Conservation (phyloP, 2,888 invertebrate genomes). For the Polia nebulosa region DNA sequence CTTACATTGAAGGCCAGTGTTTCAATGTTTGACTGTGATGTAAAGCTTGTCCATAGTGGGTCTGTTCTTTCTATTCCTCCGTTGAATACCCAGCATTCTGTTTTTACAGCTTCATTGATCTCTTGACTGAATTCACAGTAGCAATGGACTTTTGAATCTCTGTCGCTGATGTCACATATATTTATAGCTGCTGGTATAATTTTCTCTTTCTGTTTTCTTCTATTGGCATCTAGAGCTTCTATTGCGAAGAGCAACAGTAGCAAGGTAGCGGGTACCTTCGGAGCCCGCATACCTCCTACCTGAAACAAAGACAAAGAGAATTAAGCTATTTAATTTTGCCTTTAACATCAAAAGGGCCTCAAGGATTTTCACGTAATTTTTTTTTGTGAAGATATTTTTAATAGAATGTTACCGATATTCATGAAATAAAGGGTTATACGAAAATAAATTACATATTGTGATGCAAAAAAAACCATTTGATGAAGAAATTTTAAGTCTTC, state of each 20-base stretch:
- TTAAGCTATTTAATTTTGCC: conserved; percentile 46
- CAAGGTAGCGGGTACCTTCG: conserved; percentile 88
- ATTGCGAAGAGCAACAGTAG: conserved; percentile 88
- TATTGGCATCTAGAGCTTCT: conserved; percentile 86
- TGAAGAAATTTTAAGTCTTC: background rate
- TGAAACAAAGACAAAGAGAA: conserved; percentile 77
- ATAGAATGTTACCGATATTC: conserved; percentile 22
- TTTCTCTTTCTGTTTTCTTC: conserved; percentile 87
- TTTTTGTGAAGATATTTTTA: conserved; percentile 25
- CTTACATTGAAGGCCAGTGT: conserved; percentile 94
- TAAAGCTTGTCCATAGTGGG: conserved; percentile 93
- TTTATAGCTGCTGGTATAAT: conserved; percentile 81
- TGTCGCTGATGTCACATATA: conserved; percentile 90
- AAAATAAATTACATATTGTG: background rate
- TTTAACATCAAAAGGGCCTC: conserved; percentile 17
- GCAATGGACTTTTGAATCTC: conserved; percentile 92
- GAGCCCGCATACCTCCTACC: conserved; percentile 90
- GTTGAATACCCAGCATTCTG: conserved; percentile 95
- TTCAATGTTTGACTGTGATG: conserved; percentile 93
- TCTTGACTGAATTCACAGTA: conserved; percentile 92
- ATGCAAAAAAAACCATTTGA: background rate
- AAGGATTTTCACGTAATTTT: conserved; percentile 16
- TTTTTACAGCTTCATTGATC: conserved; percentile 92
- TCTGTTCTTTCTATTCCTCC: conserved; percentile 93
- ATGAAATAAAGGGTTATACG: background rate